phyloP scores from a whole-genome alignment of 2,113 vertebrate genomes.

The Struthio camelus region DNA sequence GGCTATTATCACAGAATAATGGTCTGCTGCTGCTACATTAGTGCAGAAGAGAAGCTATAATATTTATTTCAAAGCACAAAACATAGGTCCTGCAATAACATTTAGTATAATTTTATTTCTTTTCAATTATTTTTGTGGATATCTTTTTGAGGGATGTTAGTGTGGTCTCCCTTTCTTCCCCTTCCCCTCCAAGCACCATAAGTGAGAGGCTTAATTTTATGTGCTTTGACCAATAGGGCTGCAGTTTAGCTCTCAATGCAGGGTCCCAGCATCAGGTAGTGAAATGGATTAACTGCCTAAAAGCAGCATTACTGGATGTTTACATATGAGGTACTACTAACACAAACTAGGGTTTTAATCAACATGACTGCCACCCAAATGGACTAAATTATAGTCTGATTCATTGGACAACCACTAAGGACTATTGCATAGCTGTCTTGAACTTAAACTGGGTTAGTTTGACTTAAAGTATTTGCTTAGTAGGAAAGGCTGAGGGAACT shows the following conservation, averaged over 20 bases:
- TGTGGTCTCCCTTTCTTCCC: neutral
- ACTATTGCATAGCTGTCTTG: neutral
- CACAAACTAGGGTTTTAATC: neutral
- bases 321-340: neutral
- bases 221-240: neutral
- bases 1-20: neutral
- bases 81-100: neutral
- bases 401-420: neutral
- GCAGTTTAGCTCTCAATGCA: no score
- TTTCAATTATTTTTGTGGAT: no score
- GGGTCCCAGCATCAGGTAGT: neutral
- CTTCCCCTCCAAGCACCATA: neutral
- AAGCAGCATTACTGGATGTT: neutral
- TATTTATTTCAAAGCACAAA: neutral
- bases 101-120: no score
- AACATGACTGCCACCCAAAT: neutral
- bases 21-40: neutral
- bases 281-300: neutral
- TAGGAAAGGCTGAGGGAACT: no score
- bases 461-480: neutral
- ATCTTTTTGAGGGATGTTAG: neutral
- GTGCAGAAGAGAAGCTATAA: no score
- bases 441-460: neutral
- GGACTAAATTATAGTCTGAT: neutral
- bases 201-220: neutral